Evolutionary conservation across 2,113 vertebrate species (phyloP).

Genomic region (Heloderma charlesbogerti): DNA sequence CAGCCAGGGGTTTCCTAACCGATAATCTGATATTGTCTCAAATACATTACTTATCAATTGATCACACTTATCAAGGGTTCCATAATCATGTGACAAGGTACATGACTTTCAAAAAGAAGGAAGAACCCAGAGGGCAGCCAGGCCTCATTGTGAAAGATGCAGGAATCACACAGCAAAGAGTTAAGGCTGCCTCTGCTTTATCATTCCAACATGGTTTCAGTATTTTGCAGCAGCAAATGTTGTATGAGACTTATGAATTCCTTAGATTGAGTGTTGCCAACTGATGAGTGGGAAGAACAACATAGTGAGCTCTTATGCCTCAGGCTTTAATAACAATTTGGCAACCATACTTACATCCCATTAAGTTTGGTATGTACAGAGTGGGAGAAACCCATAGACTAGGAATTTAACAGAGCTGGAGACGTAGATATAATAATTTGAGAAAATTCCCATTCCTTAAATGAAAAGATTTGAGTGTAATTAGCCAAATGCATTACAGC

Average conservation of each 20-base stretch:
- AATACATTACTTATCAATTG: background rate
- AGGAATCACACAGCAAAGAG: background rate
- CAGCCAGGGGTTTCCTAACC: background rate
- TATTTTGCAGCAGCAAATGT: background rate
- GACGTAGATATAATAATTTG: background rate
- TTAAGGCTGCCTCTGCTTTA: background rate
- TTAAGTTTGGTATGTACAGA: background rate
- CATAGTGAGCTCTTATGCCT: background rate
- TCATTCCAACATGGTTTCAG: background rate
- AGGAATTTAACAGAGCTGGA: background rate
- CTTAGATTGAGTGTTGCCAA: background rate
- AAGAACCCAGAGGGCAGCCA: too few relatives aligned
- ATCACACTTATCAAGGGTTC: background rate
- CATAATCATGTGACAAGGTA: background rate
- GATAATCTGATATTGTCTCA: background rate
- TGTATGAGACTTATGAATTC: background rate
- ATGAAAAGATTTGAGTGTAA: conserved; percentile 11
- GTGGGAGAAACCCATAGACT: background rate
- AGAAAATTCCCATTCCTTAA: conserved; percentile 19
- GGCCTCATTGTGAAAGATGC: background rate
- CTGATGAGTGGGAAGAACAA: too few relatives aligned
- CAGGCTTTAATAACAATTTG: background rate
- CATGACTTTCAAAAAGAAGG: background rate
- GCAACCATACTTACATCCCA: background rate
- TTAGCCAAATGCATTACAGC: background rate